Percentiles rank a stretch among this genome's conserved stretches.
Conservation (phyloP, 2,888 invertebrate genomes). For the Salticus scenicus region DNA sequence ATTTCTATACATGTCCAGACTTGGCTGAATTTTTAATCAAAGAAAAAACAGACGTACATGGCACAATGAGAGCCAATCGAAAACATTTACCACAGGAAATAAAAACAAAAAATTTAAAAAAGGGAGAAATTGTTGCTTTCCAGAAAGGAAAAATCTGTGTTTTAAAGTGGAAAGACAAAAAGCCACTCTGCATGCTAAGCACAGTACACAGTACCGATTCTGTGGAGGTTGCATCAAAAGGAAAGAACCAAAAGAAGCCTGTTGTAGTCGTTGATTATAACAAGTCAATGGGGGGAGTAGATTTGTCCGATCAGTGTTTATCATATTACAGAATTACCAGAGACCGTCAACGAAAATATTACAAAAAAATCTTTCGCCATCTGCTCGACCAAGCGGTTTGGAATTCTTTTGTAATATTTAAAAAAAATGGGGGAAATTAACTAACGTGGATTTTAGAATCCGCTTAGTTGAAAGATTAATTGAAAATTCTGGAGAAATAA, state of each 20-base stretch:
- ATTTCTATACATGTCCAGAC: neutral
- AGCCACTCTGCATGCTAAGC: constrained; percentile 27
- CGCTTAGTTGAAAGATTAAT: constrained; percentile 23
- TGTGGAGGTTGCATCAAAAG: neutral
- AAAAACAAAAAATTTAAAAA: constrained; percentile 46
- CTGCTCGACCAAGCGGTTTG: neutral
- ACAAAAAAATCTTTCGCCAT: constrained; percentile 26
- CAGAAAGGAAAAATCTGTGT: constrained; percentile 40
- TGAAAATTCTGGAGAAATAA: constrained; percentile 10
- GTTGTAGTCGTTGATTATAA: constrained; percentile 7
- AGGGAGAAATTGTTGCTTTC: constrained; percentile 54
- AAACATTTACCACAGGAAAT: constrained; percentile 42
- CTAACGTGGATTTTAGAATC: constrained; percentile 23
- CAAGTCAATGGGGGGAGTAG: constrained; percentile 13
- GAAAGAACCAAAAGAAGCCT: neutral
- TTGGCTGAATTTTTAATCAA: neutral
- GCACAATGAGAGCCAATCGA: constrained; percentile 61
- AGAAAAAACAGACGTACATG: constrained; percentile 59
- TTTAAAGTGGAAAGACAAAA: constrained; percentile 30
- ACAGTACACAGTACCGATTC: constrained; percentile 7
- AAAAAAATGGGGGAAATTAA: constrained; percentile 22
- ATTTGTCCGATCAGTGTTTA: constrained; percentile 21
- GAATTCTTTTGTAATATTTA: constrained; percentile 11
- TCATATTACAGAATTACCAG: constrained; percentile 14
- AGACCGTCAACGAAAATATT: constrained; percentile 26